Evolutionary conservation across 2,888 invertebrate species (phyloP).

Genomic region (Thereva nobilitata): DNA sequence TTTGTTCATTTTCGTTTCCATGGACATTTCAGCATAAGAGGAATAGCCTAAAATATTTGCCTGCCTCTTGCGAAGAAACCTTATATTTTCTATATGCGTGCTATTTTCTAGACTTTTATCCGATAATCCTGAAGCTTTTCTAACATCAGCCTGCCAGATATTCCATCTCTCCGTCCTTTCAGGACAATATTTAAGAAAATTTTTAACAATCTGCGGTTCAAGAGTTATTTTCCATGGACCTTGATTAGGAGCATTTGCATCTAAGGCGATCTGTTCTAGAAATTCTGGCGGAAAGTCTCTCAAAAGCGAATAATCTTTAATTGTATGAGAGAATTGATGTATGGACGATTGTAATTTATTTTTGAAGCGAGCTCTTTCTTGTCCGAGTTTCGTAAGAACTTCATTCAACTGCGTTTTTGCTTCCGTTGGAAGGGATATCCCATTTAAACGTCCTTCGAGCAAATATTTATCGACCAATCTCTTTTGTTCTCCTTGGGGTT

Average conservation of each 20-base stretch:
- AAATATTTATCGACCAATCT: conserved; percentile 77
- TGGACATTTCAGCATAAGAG: conserved; percentile 81
- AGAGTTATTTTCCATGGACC: conserved; percentile 87
- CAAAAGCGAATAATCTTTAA: conserved; percentile 68
- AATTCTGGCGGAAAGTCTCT: conserved; percentile 75
- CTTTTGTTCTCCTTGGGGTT: conserved; percentile 54
- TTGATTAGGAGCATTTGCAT: conserved; percentile 63
- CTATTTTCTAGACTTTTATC: conserved; percentile 72
- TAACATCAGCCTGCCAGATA: conserved; percentile 78
- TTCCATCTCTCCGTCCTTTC: conserved; percentile 78
- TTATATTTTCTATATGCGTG: conserved; percentile 75
- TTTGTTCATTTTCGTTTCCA: conserved; percentile 93
- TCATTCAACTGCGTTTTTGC: conserved; percentile 63
- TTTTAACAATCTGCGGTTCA: conserved; percentile 71
- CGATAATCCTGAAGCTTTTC: conserved; percentile 69
- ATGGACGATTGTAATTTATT: conserved; percentile 70
- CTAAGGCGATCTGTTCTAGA: conserved; percentile 67
- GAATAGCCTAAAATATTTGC: conserved; percentile 79
- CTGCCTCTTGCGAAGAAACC: conserved; percentile 68
- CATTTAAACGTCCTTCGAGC: conserved; percentile 82
- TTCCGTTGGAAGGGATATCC: conserved; percentile 67
- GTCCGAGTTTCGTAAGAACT: conserved; percentile 61
- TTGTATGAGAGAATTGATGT: conserved; percentile 68
- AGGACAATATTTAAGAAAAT: conserved; percentile 84
- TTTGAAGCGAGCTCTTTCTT: conserved; percentile 67